Evolutionary conservation across 2,888 invertebrate species (phyloP), one percentile per base, ranked within the genome.

Genomic region (Hoplodrina ambigua): DNA sequence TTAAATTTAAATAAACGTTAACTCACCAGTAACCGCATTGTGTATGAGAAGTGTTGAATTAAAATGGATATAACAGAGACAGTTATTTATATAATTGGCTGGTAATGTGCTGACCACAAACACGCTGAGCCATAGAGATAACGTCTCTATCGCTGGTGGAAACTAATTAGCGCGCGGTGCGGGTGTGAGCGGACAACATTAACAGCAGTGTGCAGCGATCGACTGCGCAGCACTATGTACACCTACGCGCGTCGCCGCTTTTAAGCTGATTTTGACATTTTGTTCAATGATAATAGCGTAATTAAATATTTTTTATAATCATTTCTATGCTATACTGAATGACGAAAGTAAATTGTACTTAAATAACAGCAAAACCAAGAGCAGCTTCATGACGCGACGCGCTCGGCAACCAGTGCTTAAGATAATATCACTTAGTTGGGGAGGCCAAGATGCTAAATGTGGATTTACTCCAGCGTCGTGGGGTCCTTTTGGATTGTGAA

Each of bases 21-120:
- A 66, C 63, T 75, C 50, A 75, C 75, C 75, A 64, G 20, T 57
- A 64, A 37, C 57, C 53, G 75, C 75, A 69, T 75, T 11, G 49
- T 75, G 63, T 37, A 19, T 30, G 54, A 53, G n/a, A 63, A 57
- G 13, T 50, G 15, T 17, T 2, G 13, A 61, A 75, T 25, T 61
- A 50, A 65, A 65, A 11, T 46, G n/a, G 15, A 44, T 5, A n/a
- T 30, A 17, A 65, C 4, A 10, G 44, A 10, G 6, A n/a, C 49
- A 15, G 76, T 50, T 61, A 69, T 75, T 64, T 75, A 75, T 75
- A 75, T 64, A 30, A 60, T 63, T 56, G 6, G 41, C 41, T 11
- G 11, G 33, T 75, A 75, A 75, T 75, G 69, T 61, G 63, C 19
- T 37, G 53, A 75, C 75, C 75, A 59, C 74, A 74, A 74, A 68